Evolutionary conservation across 2,888 invertebrate genomes (phyloP), one percentile per base, ranked within the genome.

Genomic region (Coecobrya sp.): DNA sequence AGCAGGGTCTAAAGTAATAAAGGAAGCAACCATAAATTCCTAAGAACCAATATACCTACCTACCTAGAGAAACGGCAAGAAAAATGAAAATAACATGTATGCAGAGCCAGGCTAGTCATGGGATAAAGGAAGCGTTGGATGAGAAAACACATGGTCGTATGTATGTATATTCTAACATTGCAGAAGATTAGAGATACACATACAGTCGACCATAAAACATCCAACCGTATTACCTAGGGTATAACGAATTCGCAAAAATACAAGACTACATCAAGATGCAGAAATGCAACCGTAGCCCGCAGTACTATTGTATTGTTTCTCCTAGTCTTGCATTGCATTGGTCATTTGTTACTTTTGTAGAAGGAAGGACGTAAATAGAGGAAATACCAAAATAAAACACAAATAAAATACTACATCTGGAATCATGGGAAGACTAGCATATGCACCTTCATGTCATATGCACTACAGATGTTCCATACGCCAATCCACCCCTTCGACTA

Each of bases 21-120:
- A 90, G 85, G 90, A 90, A 85, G 82, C 42, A 85, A 30, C 85
- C 76, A 90, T 84, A 90, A 90, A 90, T 90, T 90, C 90, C 90
- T 90, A 27, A 85, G 76, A 90, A 85, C 89, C 89, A 89, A 89
- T 89, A 89, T 89, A 89, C 89, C 73, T 84, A 84, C 70, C 65
- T 70, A 59, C 62, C 81, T 81, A 52, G 8, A 11, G 11, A 59
- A 30, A 59, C 19, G 59, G 11, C 42, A 42, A 59, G 19, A 36
- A 27, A 79, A 79, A 79, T 27, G 16, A 30, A n/a, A 79, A 27
- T n/a, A 52, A 16, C 16, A 30, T 22, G 19, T n/a, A 76, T 11
- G 22, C 25, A 68, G 65, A 68, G 27, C 19, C 25, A 49, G 45
- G 10, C 22, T 16, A 49, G 45, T 3, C n/a, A 22, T 8, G 13